Base-by-base conservation (phyloP, 1,140 invertebrate species). In the Holotrichia oblita region DNA sequence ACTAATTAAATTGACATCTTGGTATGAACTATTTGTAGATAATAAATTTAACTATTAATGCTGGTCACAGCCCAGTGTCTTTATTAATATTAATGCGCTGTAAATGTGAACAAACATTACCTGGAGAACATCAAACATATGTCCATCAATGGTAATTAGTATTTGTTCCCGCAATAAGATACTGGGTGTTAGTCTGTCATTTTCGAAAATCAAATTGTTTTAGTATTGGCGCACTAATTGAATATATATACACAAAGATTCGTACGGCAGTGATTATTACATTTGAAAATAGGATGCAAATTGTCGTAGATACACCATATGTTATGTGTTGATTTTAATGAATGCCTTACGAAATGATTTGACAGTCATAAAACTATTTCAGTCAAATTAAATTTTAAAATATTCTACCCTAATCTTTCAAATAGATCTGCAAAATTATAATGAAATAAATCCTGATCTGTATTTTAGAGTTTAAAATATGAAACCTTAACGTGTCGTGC, bases 1-100 rank as follows among this genome's bases (percentile, higher is more conserved):
- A 41, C 73, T 74, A 74, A 74, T 74, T 74, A 40, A 74, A 74
- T 74, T 74, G 73, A 74, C 73, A 74, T 41, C 73, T 44, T n/a
- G 34, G 12, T n/a, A 69, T 22, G 48, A 17, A 74, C 34, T 74
- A 74, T 74, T 74, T 74, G 41, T 34, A 74, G 73, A 74, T 74
- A 74, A 74, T 74, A 74, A 74, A 74, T 74, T 41, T 74, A 74
- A 44, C 73, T 74, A 74, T 74, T 74, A 74, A 74, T 74, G 73
- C 73, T 17, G 41, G 73, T 74, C 73, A 74, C 41, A 74, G 8
- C 41, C 22, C 34, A 74, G 73, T 22, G 61, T 55, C 61, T 69
- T 69, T 74, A 74, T 74, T 74, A 74, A 74, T 74, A 74, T 74
- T 74, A 74, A 74, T 74, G 73, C 73, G 73, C 73, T n/a, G 73